Conservation (phyloP, 2,113 vertebrate genomes). For the Pomatostomus ruficeps region DNA sequence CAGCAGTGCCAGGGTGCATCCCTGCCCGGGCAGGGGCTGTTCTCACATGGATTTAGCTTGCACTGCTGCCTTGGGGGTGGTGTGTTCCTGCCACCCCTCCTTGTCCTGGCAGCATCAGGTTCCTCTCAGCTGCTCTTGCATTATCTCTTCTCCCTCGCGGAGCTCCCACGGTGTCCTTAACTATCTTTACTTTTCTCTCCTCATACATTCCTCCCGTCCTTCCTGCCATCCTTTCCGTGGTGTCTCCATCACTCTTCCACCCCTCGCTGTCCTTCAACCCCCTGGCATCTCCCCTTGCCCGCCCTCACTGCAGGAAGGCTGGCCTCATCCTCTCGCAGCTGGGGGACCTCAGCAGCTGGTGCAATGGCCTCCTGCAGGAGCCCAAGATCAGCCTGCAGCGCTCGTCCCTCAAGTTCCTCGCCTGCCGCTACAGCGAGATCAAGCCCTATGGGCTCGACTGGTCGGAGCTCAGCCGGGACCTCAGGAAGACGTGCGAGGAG, state of each 20-base stretch:
- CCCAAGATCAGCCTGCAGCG: constrained; percentile 89
- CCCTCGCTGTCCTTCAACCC: not conserved
- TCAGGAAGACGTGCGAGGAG: constrained; percentile 93
- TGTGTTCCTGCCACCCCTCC: fast-evolving
- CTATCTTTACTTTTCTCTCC: not conserved
- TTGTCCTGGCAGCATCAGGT: not conserved
- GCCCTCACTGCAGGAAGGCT: constrained; percentile 81
- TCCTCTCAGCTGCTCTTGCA: not conserved
- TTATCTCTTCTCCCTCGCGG: not conserved
- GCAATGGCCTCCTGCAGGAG: constrained; percentile 90
- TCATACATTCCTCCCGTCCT: not conserved
- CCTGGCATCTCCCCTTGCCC: not conserved
- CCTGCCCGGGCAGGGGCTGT: fast-evolving
- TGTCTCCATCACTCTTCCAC: not conserved
- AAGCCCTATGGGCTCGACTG: constrained; percentile 90
- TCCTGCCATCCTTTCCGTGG: not conserved
- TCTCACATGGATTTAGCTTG: not conserved
- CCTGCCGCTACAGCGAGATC: constrained; percentile 96
- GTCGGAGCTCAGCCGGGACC: constrained; percentile 87
- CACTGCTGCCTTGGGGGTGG: not conserved
- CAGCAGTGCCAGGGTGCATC: not conserved
- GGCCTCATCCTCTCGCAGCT: constrained; percentile 94
- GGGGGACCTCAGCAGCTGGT: constrained; percentile 89
- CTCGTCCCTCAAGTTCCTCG: constrained; percentile 86
- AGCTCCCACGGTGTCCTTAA: not conserved